Percentiles rank a stretch among this genome's conserved stretches.
These are phyloP conservation scores for Sarcoramphus papa DNA, from an alignment of 2,797 vertebrate genomes.

Conservation along the genomic window DNA sequence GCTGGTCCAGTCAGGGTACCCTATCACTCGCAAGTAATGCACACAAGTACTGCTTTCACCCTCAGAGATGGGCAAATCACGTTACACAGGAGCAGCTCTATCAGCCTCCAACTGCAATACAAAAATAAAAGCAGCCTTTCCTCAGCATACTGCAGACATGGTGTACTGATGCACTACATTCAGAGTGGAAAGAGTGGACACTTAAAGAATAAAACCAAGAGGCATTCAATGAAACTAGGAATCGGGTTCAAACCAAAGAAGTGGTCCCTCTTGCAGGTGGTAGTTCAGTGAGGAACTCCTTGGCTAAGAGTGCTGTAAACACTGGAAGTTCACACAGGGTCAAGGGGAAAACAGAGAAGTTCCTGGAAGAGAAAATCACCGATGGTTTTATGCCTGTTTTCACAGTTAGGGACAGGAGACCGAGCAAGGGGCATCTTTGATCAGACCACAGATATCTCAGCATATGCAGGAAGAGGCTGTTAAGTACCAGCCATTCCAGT, in stretches of 20 bases:
- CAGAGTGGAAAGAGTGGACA: neutral
- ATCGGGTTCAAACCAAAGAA: neutral
- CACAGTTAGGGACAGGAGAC: fast-evolving
- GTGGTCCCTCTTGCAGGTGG: neutral
- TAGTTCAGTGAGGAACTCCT: neutral
- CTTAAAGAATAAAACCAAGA: neutral
- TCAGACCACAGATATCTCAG: neutral
- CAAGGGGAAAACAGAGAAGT: neutral
- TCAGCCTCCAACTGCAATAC: neutral
- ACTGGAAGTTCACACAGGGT: neutral
- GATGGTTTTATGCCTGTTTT: neutral
- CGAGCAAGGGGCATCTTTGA: neutral
- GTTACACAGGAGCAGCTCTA: neutral
- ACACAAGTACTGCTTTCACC: neutral
- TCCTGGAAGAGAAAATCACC: neutral
- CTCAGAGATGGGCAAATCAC: neutral
- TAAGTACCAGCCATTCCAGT: neutral
- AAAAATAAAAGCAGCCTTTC: neutral
- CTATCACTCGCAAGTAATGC: neutral
- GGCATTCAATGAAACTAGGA: neutral
- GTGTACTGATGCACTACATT: too few species aligned
- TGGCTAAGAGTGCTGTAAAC: neutral
- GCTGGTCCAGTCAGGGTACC: neutral
- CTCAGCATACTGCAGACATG: neutral
- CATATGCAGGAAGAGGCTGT: neutral